Evolutionary conservation across 1,140 invertebrate species (phyloP), one percentile per base, ranked within the genome.

Genomic region (Sminthurinus signatus): DNA sequence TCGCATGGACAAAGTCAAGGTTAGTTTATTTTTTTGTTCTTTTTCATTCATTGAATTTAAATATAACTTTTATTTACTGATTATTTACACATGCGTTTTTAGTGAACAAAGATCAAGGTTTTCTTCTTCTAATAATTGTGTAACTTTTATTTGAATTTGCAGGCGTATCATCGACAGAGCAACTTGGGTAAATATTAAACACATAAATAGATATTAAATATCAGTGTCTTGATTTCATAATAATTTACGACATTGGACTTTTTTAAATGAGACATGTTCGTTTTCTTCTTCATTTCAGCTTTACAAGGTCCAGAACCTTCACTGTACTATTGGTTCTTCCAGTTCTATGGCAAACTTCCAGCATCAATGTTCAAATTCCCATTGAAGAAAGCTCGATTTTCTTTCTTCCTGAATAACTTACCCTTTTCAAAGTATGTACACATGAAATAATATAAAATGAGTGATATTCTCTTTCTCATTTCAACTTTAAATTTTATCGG

Each of bases 251-350:
- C n/a, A n/a, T n/a, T n/a, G n/a, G n/a, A n/a, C n/a, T n/a, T n/a
- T n/a, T n/a, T n/a, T n/a, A n/a, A n/a, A n/a, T n/a, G n/a, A n/a
- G n/a, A n/a, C n/a, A n/a, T n/a, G n/a, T n/a, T n/a, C n/a, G n/a
- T n/a, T n/a, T n/a, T n/a, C n/a, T n/a, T n/a, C n/a, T n/a, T n/a
- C n/a, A n/a, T 42, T 3, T 8, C 3, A 42, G 54, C 54, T 8
- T 3, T 56, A 14, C 54, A 42, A 28, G 54, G 54, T n/a, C 54
- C 54, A 3, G 54, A 56, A 56, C 23, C 10, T 19, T 56, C 19
- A 27, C 31, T 56, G 3, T 56, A 56, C 54, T 56, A 36, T 31
- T 56, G 54, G 54, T 56, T 56, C 36, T 56, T 56, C 54, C 54
- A 56, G 23, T 56, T 56, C 21, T 56, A 42, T 21, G 54, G 54